Base-by-base conservation (phyloP, 2,888 invertebrate species). In the Trissolcus japonicus region DNA sequence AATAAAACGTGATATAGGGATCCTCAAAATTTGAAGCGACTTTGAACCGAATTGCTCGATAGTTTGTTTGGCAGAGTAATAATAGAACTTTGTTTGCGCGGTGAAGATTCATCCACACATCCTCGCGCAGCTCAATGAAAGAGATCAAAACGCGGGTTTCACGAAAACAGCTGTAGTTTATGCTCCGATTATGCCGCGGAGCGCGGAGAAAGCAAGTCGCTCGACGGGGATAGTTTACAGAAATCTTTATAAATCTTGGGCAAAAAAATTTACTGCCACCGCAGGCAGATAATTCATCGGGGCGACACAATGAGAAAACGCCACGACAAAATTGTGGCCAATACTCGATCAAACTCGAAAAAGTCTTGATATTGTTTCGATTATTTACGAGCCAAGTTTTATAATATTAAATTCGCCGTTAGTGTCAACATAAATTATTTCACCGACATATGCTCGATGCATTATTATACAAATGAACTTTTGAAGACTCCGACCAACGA, bases 401-500 rank as follows among this genome's bases (percentile, higher is more conserved):
- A 71, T 69, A 66, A 71, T 76, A 35, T 66, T 71, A 71, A 76
- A 71, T 71, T 65, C 57, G 61, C 71, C 11, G 65, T 69, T 69
- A 76, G 53, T 76, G 75, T 72, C 69, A 73, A 63, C 62, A 11
- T 68, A 59, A 65, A 68, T 71, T 71, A 79, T 77, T 73, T 66
- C 72, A 79, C 79, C 69, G 78, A 78, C 81, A 81, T 82, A 84
- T 87, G 85, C 86, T 83, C 82, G 84, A 84, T 83, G 82, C 83
- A 80, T 84, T 84, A 86, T 86, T 87, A 87, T 84, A 85, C 85
- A 86, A 87, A 87, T 86, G 85, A 87, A 87, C 85, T 87, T 86
- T 85, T 83, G 84, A 82, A 76, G 65, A 76, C 69, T 69, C 69
- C 65, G 82, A 83, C 81, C 81, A 81, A 81, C 77, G 78, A 81